Base-by-base conservation (phyloP, 2,888 invertebrate species). In the Hipparchia sbordonii region DNA sequence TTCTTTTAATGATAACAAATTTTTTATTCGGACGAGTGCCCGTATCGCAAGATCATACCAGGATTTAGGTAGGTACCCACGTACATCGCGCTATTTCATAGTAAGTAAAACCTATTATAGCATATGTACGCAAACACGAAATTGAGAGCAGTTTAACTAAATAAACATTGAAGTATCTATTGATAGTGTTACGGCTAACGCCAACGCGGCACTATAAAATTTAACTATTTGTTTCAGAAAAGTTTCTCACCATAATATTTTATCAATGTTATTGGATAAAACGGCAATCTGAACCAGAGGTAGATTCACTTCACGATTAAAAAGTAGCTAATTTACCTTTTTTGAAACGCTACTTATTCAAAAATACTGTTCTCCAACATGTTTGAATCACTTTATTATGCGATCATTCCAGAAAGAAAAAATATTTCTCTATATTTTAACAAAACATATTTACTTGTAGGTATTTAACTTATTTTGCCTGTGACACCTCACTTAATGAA, bases 111-210 rank as follows among this genome's bases (percentile, higher is more conserved):
- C 5, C 39, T 4, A 48, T 1, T 85, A 82, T 82, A 88, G 83
- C 81, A 86, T 54, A 12, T 85, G 86, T 80, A 82, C 84, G 82
- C 82, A 85, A 85, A 85, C 80, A 81, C 80, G 79, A 82, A 86
- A 82, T 82, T 82, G 86, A 84, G 86, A 85, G 84, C 85, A 83
- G 81, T 86, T 82, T 82, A 82, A 84, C 79, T 80, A 78, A 80
- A 82, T 77, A 78, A 79, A 78, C 79, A 77, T 63, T 65, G 74
- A 74, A 74, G 74, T 75, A 75, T 39, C 39, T 39, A 39, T 78
- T 76, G 61, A 76, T 75, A 74, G 73, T 76, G 74, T 75, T 75
- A 77, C 72, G 60, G 72, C 48, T 48, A 59, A 46, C 7, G 8
- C 39, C 39, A 39, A 2, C 39, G 39, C 39, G 39, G 39, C 0